Percentiles rank a stretch among this genome's conserved stretches.
Evolutionary conservation across 1,140 invertebrate species (phyloP).

Genomic region (Listronotus bonariensis): DNA sequence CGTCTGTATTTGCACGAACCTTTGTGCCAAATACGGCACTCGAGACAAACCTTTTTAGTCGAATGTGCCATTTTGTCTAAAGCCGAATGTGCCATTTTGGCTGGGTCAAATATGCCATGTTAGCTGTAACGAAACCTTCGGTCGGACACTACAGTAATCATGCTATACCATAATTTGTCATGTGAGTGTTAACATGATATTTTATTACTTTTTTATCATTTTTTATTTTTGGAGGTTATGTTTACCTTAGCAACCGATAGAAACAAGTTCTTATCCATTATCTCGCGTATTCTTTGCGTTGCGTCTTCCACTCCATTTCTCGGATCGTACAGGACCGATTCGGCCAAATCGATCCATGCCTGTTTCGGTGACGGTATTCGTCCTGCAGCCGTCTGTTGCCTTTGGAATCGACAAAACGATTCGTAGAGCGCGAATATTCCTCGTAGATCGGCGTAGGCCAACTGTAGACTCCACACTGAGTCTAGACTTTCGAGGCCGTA

Average conservation of each 20-base stretch:
- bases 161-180: no score
- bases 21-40: no score
- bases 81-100: no score
- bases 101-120: no score
- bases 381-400: slow-evolving; percentile 57
- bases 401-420: slow-evolving; percentile 63
- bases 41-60: no score
- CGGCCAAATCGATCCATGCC: slow-evolving; percentile 67
- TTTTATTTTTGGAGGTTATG: slow-evolving; percentile 21
- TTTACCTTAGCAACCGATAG: slow-evolving; percentile 67
- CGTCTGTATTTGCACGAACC: no score
- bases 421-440: slow-evolving; percentile 64
- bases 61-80: no score
- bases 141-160: no score
- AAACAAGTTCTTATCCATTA: slow-evolving; percentile 66
- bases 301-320: slow-evolving; percentile 59
- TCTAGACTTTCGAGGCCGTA: slow-evolving; percentile 55
- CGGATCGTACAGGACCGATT: slow-evolving; percentile 64
- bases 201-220: slow-evolving; percentile 1
- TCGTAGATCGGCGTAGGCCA: slow-evolving; percentile 59
- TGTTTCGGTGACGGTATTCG: slow-evolving; percentile 57
- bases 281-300: slow-evolving; percentile 59
- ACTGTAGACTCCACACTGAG: slow-evolving; percentile 63
- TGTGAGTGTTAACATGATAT: no score
- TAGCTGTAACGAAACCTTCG: no score